Evolutionary conservation across 92 coral and sea anemone species (phyloP), one percentile per base, ranked within the genome.

Genomic region (Isaurus tuberculatus): DNA sequence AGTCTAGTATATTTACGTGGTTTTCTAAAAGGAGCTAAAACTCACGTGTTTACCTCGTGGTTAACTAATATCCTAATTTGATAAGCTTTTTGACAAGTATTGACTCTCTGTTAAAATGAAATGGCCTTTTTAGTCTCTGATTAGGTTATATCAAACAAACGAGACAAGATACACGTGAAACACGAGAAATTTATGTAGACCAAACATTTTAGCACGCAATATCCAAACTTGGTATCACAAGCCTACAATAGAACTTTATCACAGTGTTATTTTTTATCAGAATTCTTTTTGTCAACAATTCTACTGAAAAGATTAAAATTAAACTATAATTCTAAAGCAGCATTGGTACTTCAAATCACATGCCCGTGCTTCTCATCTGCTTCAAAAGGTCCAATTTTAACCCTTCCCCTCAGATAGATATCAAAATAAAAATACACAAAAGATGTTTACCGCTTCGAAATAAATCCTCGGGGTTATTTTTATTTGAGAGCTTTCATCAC

Each of bases 21-120:
- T 49, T 49, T 15, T 19, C 58, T 15, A 5, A 40, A 40, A 5
- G 46, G 61, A 53, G 61, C n/a, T 53, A 19, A 57, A 19, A 3
- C 22, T 57, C 65, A 34, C 55, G 31, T 70, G 23, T 20, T 70
- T 40, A 5, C 75, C 10, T 40, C 7, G 75, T 19, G 51, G 55
- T 70, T 70, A 34, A 17, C 51, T 20, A 70, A 22, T 70, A 36
- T 70, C 51, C 75, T 70, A 26, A 72, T 9, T 72, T 72, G 57
- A 72, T 72, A 72, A 72, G 34, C 34, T 72, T 71, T 43, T 72
- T 27, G 25, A 72, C 43, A 25, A 42, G 60, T 72, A 44, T 26
- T 72, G 60, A n/a, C 57, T 72, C 19, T 25, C 26, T 72, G n/a
- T 23, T 23, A 72, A 43, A 22, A 26, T 16, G 58, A 42, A 44